A percentile compares a stretch with the other conserved stretches of the same genome.
Conservation (phyloP, 2,888 invertebrate genomes). For the Leucoma salicis region DNA sequence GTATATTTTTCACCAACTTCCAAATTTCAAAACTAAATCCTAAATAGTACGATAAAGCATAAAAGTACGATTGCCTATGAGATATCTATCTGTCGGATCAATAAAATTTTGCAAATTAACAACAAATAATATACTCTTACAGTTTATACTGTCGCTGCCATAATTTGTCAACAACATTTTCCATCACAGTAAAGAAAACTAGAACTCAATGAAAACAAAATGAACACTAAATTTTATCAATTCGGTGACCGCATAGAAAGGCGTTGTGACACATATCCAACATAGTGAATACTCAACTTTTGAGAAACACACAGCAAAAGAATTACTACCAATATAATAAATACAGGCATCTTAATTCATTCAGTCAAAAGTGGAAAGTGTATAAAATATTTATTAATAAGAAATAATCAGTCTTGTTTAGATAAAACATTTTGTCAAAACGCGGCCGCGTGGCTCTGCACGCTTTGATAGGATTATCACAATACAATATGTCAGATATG, state of each 20-base stretch:
- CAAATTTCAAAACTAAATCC: constrained; percentile 69
- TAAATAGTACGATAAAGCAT: constrained; percentile 61
- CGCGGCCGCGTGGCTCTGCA: constrained; percentile 46
- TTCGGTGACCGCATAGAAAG: constrained; percentile 80
- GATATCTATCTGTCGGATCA: constrained; percentile 67
- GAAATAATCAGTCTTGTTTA: constrained; percentile 84
- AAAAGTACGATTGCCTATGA: constrained; percentile 63
- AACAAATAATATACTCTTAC: constrained; percentile 74
- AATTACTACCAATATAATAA: constrained; percentile 75
- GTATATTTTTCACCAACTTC: constrained; percentile 78
- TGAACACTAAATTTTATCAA: constrained; percentile 57
- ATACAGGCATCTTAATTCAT: constrained; percentile 79
- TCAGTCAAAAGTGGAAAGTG: constrained; percentile 79
- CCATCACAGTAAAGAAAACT: constrained; percentile 73
- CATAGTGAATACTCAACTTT: constrained; percentile 76
- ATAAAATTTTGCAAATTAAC: constrained; percentile 80
- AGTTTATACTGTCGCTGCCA: constrained; percentile 74
- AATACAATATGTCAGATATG: constrained; percentile 83
- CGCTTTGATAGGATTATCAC: constrained; percentile 74
- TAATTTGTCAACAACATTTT: constrained; percentile 80
- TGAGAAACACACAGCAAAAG: constrained; percentile 70
- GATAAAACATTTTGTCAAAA: constrained; percentile 78
- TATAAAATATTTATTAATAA: constrained; percentile 81
- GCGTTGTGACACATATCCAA: constrained; percentile 81
- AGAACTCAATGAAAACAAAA: constrained; percentile 67